Base-by-base conservation (phyloP, 2,113 vertebrate species). In the Desmodus rotundus region DNA sequence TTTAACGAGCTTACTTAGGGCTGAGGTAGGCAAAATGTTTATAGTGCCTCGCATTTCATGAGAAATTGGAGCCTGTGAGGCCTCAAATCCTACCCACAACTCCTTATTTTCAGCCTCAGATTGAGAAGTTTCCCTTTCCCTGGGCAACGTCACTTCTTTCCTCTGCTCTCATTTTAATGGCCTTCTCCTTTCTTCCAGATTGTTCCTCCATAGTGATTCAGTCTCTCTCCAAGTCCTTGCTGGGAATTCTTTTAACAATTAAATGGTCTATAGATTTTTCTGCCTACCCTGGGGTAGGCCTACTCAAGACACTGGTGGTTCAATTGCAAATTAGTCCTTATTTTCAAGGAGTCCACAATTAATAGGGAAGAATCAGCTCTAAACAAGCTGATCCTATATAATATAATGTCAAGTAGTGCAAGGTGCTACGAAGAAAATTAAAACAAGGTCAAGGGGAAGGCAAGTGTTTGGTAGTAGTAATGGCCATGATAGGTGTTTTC, bases 401-500 rank as follows among this genome's bases (percentile, higher is more conserved):
- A 82, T 14, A 2, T 16, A 31, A 8, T 12, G 72, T 12, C 8
- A 26, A 15, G 5, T 3, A 31, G 13, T 4, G 7, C 20, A 43
- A 45, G 63, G n/a, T 45, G 14, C 31, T 19, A 3, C 17, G 26
- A 20, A 61, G 24, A 91, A 65, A 38, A 24, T 2, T 13, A 45
- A 28, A 61, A 4, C 20, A 56, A 36, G 33, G 4, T 20, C 1
- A 24, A 24, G 26, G 14, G 2, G 2, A 36, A 0, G 3, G 7
- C n/a, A 24, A 22, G 41, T 4, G n/a, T 3, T 22, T 31, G n/a
- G 38, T 31, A 22, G 26, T 19, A 19, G 38, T 5, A 31, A 31
- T 54, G 26, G 26, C n/a, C 16, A 38, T 33, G 33, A 11, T 26
- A n/a, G 36, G 5, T 4, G 4, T 90, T 19, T 70, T 7, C 43